Evolutionary conservation across 2,113 vertebrate species (phyloP).

Genomic region (Pedionomus torquatus): DNA sequence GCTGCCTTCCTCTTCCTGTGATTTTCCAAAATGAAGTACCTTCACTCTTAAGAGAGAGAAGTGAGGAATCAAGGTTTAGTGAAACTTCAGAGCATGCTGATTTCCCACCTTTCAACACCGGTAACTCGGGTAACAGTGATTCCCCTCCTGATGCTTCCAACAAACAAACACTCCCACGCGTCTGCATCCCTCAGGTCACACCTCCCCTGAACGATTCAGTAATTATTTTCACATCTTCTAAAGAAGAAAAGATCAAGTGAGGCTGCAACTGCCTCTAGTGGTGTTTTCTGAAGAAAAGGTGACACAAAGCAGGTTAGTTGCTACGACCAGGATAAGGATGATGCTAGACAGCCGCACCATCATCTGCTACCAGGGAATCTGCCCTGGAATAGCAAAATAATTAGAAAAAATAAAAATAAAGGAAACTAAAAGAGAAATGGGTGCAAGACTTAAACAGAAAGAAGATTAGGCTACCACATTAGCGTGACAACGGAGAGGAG

Average conservation of each 20-base stretch:
- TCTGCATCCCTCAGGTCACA: constrained; percentile 6
- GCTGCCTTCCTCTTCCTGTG: not conserved
- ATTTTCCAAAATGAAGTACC: not conserved
- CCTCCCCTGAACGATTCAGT: not conserved
- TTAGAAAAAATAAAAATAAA: not conserved
- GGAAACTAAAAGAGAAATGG: not conserved
- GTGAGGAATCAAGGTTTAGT: not conserved
- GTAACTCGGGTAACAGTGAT: not conserved
- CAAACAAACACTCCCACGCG: not conserved
- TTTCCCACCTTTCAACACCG: not conserved
- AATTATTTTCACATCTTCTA: constrained; percentile 39
- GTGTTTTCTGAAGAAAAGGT: not conserved
- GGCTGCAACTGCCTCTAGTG: constrained; percentile 8
- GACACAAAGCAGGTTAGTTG: not conserved
- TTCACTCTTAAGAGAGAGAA: not conserved
- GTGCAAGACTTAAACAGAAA: not conserved
- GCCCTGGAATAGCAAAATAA: not conserved
- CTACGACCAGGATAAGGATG: not conserved
- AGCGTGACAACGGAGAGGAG: not conserved
- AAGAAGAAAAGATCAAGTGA: not conserved
- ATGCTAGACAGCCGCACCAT: not conserved
- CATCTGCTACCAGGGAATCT: not conserved
- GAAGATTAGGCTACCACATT: not conserved
- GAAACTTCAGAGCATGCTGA: not conserved
- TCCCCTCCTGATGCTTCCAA: not conserved